Evolutionary conservation across 2,888 invertebrate genomes (phyloP).

Genomic region (Pterostichus niger): DNA sequence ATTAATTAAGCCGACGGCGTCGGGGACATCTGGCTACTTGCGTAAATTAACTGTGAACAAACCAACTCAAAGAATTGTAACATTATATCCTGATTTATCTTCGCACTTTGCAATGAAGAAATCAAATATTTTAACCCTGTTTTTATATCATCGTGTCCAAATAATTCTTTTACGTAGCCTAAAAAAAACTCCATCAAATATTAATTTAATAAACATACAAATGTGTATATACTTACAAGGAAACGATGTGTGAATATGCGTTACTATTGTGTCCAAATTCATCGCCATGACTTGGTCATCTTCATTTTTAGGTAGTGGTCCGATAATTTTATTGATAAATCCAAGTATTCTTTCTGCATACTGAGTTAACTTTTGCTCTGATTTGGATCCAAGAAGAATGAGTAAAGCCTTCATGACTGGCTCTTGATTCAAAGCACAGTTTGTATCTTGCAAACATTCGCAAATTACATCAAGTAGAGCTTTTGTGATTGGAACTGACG

Average conservation of each 20-base stretch:
- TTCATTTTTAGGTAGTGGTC: slow-evolving; percentile 70
- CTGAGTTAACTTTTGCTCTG: slow-evolving; percentile 73
- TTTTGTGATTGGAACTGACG: slow-evolving; percentile 77
- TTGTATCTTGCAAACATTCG: slow-evolving; percentile 77
- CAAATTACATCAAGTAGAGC: slow-evolving; percentile 77
- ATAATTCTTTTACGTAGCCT: slow-evolving; percentile 73
- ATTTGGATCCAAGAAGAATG: slow-evolving; percentile 76
- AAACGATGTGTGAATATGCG: slow-evolving; percentile 71
- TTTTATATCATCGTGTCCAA: slow-evolving; percentile 75
- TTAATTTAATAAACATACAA: slow-evolving; percentile 15
- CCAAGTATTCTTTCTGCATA: slow-evolving; percentile 68
- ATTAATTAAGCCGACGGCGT: slow-evolving; percentile 69
- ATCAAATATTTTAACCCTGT: slow-evolving; percentile 75
- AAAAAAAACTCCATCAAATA: slow-evolving; percentile 67
- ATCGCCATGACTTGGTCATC: slow-evolving; percentile 71
- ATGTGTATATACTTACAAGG: slow-evolving; percentile 72
- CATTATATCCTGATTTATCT: slow-evolving; percentile 77
- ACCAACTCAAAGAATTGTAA: slow-evolving; percentile 77
- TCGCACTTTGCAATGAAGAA: slow-evolving; percentile 76
- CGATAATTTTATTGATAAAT: slow-evolving; percentile 71
- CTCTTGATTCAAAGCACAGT: slow-evolving; percentile 77
- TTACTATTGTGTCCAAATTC: slow-evolving; percentile 73
- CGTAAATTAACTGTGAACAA: slow-evolving; percentile 70
- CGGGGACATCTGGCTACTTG: slow-evolving; percentile 70
- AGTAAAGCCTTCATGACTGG: slow-evolving; percentile 77